These are phyloP conservation scores for Epinephelus coioides DNA, from an alignment of 2,797 vertebrate species.

Conservation along the genomic window DNA sequence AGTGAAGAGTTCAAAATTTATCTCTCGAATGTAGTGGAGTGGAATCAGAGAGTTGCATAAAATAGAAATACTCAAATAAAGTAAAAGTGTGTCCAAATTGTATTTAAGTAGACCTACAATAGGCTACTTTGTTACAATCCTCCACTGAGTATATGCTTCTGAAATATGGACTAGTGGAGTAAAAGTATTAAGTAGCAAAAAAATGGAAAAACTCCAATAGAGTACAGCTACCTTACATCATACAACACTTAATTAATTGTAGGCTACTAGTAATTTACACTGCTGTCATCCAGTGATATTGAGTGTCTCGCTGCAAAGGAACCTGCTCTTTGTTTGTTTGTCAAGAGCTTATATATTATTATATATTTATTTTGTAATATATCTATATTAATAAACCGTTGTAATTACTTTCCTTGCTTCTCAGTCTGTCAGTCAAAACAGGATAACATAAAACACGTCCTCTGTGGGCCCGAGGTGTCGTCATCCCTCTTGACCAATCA, in stretches of 20 bases:
- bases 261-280: too few species aligned
- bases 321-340: not conserved
- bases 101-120: too few species aligned
- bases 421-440: not conserved
- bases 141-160: not conserved
- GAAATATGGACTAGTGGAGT: not conserved
- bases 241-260: not conserved
- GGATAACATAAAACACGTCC: not conserved
- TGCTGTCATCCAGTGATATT: not conserved
- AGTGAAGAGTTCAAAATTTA: too few species aligned
- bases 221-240: not conserved
- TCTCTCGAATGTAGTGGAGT: too few species aligned
- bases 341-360: not conserved
- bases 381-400: not conserved
- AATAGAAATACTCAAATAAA: too few species aligned
- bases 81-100: too few species aligned
- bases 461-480: not conserved
- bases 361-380: not conserved
- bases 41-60: too few species aligned
- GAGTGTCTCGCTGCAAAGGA: not conserved
- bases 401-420: not conserved
- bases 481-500: constrained; percentile 60
- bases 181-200: not conserved
- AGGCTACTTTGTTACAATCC: too few species aligned
- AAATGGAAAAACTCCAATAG: not conserved